Evolutionary conservation across 1,140 invertebrate genomes (phyloP).

Genomic region (Mizuhopecten yessoensis): DNA sequence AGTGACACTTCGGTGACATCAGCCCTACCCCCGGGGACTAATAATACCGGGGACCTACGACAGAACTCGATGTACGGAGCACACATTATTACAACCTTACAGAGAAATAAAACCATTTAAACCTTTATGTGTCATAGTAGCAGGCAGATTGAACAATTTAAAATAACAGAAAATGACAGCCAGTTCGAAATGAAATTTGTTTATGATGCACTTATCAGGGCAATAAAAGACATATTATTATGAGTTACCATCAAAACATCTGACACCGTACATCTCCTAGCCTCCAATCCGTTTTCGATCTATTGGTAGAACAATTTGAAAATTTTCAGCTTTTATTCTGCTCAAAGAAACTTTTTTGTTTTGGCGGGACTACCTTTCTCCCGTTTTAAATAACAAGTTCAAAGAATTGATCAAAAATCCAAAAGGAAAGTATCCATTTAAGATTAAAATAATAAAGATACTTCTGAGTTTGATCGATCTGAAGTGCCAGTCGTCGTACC

Average conservation of each 20-base stretch:
- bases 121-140: not conserved
- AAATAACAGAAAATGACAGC: not conserved
- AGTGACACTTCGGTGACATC: not conserved
- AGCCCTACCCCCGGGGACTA: constrained; percentile 10
- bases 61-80: not conserved
- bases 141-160: not conserved
- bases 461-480: not conserved
- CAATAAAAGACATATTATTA: not conserved
- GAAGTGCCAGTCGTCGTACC: not conserved
- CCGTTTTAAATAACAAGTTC: no score
- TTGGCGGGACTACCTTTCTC: no score
- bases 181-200: not conserved
- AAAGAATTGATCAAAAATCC: no score
- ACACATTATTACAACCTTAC: not conserved
- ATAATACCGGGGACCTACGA: not conserved
- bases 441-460: not conserved
- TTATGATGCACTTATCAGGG: not conserved
- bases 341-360: no score
- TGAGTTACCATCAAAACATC: not conserved
- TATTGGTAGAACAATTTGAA: not conserved
- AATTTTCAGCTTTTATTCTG: not conserved
- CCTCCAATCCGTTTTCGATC: not conserved
- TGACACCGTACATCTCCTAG: not conserved
- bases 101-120: not conserved
- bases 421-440: not conserved